Evolutionary conservation across 92 coral and sea anemone species (phyloP), one percentile per base, ranked within the genome.

Genomic region (Siderastrea radians): DNA sequence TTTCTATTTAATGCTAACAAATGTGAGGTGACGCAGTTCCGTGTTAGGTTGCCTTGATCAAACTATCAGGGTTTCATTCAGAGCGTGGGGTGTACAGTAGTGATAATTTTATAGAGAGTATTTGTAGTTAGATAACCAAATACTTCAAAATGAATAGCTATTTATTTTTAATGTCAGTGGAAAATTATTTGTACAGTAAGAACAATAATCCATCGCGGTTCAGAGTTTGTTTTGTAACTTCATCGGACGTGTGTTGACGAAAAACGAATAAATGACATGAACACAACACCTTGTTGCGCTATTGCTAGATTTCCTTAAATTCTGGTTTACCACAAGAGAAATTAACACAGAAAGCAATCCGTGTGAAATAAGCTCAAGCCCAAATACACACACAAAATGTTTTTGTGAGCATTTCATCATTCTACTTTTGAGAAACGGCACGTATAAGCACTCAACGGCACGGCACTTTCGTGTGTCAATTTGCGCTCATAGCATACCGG

Each of bases 131-230:
- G 65, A 11, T 6, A 4, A 45, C 44, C 63, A 74, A 53, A 54
- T 14, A 5, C 79, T 43, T 55, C 10, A 57, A 54, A 55, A 15
- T 7, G 38, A 13, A 54, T 75, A 55, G 66, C 38, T 75, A 75
- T 75, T 75, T 75, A 75, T 75, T 75, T 57, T 75, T 26, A 54
- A n/a, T 13, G 47, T 57, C 52, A 43, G 64, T 53, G 65, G 38
- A 17, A 38, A 13, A 43, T 4, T 74, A 75, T 55, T 55, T 75
- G 80, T 75, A 75, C 49, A 26, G 49, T 57, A 53, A 75, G 1
- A 13, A 53, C 61, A 74, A 2, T 5, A 3, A 16, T 17, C 17
- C 55, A 19, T n/a, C 38, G 0, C 38, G 38, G 38, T 26, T 26
- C 38, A 26, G 38, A 73, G 45, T 19, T 8, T 73, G 61, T 19